Conservation (phyloP, 30 jellyfish, hydroid and myxozoan species). For the Clytia hemisphaerica region DNA sequence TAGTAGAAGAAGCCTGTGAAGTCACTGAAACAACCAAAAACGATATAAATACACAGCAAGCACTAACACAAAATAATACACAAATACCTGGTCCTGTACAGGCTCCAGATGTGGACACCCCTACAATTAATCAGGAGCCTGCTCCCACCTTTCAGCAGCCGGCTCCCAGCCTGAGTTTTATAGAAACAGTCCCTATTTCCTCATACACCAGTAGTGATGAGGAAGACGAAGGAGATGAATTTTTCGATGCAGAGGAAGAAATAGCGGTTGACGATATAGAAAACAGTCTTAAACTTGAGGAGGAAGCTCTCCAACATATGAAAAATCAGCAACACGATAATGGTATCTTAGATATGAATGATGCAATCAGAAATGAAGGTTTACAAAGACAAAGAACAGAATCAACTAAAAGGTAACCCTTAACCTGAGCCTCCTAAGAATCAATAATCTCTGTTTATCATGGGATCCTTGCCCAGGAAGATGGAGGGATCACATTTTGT, state of each 20-base stretch:
- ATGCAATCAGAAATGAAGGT: not conserved
- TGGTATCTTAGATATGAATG: not conserved
- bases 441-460: too few relatives aligned
- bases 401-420: too few relatives aligned
- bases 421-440: too few relatives aligned
- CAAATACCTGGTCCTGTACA: too few relatives aligned
- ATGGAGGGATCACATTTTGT: too few relatives aligned
- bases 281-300: constrained; percentile 10
- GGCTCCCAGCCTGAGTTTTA: constrained; percentile 41
- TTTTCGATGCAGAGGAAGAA: constrained; percentile 75
- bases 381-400: not conserved
- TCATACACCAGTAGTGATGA: constrained; percentile 78
- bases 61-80: too few relatives aligned
- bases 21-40: constrained; percentile 5
- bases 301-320: not conserved
- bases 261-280: constrained; percentile 15
- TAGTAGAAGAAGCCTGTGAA: constrained; percentile 16
- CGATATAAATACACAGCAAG: too few relatives aligned
- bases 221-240: constrained; percentile 76
- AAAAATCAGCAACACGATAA: not conserved
- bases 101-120: too few relatives aligned
- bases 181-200: constrained; percentile 76
- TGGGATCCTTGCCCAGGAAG: too few relatives aligned
- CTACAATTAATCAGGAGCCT: too few relatives aligned
- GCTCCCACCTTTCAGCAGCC: too few relatives aligned